Percentiles rank a stretch among this genome's conserved stretches.
Evolutionary conservation across 2,797 vertebrate species (phyloP).

Genomic region (Eospalax fontanierii): DNA sequence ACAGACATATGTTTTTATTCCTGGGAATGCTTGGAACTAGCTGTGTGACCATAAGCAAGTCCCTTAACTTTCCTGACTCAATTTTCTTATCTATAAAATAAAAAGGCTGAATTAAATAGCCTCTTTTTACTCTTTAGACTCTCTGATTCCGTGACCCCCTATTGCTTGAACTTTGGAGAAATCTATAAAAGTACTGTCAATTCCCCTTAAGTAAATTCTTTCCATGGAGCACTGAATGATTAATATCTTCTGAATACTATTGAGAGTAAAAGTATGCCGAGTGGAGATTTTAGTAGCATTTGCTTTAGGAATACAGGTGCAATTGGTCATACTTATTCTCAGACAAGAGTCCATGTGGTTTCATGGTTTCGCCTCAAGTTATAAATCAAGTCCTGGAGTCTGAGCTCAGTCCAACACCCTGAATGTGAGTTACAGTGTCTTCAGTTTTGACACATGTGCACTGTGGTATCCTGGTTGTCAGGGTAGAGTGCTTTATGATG

Average conservation of each 20-base stretch:
- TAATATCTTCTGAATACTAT: conserved; percentile 85
- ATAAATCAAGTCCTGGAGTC: conserved; percentile 88
- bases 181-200: conserved; percentile 80
- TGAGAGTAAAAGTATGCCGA: conserved; percentile 88
- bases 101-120: conserved; percentile 49
- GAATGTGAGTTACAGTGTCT: conserved; percentile 82
- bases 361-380: conserved; percentile 80
- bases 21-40: conserved; percentile 17
- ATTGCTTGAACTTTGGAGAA: conserved; percentile 72
- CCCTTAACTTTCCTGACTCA: conserved; percentile 40
- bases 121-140: conserved; percentile 47
- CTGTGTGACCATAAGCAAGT: not conserved
- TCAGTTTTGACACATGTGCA: conserved; percentile 70
- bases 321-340: conserved; percentile 87
- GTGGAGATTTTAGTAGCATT: conserved; percentile 86
- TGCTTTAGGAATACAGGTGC: conserved; percentile 86
- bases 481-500: conserved; percentile 60
- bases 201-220: conserved; percentile 85
- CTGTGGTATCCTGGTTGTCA: conserved; percentile 66
- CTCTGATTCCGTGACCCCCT: conserved; percentile 74
- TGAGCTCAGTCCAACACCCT: conserved; percentile 79
- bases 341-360: conserved; percentile 83
- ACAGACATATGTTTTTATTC: conserved; percentile 55
- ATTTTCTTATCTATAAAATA: conserved; percentile 63
- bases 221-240: conserved; percentile 83